Base-by-base conservation (phyloP, 64 coral and sea anemone species). In the Stylophora pistillata region DNA sequence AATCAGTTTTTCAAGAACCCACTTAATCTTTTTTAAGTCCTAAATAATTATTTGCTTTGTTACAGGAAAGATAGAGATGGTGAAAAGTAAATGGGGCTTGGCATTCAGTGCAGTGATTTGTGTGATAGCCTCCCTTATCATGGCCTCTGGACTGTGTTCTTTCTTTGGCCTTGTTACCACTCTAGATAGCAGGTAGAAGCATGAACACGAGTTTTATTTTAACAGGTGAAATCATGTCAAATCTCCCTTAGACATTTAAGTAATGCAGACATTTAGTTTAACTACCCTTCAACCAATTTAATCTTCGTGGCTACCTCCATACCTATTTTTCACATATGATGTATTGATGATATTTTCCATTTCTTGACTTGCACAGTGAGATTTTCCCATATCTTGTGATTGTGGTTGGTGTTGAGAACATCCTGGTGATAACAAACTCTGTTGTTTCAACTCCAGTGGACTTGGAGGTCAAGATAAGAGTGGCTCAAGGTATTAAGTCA, bases 341-440 rank as follows among this genome's bases (percentile, higher is more conserved):
- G n/a, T 23, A 14, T 74, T 30, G 2, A n/a, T 37, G n/a, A 14
- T 9, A 13, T 27, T 85, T 91, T 78, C 20, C 59, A 29, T 16
- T 28, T 13, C 21, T 64, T 85, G 63, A 53, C 18, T 57, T 87
- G 82, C 82, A 4, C 72, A 98, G 96, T 74, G 96, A 98, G 52
- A 92, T 98, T 55, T 98, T 98, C 90, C 96, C 96, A 27, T 98
- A 98, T 73, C 93, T 98, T 53, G 90, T 98, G 33, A 98, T 95
- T 74, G 88, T 98, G 78, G 78, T 98, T 92, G 96, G 96, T 70
- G 90, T 98, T 13, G 96, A 98, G 55, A 98, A 98, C 60, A 92
- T 98, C 18, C 61, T 98, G 74, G 96, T 98, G 20, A 98, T 98
- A 33, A 98, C 96, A 54, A 94, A 94, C 41, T 95, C 93, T 57